A percentile compares a stretch with the other conserved stretches of the same genome.
Evolutionary conservation across 2,113 vertebrate genomes (phyloP).

Genomic region (Panthera uncia): DNA sequence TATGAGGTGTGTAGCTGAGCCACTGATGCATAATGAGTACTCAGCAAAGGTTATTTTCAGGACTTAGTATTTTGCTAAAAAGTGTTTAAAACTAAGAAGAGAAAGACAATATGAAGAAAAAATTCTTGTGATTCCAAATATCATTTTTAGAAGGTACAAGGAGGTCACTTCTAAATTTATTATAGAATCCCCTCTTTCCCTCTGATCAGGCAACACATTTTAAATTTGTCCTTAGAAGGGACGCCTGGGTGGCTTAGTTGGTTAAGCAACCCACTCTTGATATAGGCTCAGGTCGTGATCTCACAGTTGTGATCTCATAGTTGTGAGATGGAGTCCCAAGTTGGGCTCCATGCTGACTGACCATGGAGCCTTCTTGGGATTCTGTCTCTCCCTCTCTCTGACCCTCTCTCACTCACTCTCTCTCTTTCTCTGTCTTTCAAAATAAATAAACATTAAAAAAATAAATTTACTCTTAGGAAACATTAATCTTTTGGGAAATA

Average conservation of each 20-base stretch:
- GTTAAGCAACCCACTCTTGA: too few relatives aligned
- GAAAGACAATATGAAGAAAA: not conserved
- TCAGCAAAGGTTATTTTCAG: not conserved
- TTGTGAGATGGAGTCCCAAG: too few relatives aligned
- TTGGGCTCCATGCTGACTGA: too few relatives aligned
- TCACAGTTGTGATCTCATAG: too few relatives aligned
- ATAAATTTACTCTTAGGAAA: not conserved
- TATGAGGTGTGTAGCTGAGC: not conserved
- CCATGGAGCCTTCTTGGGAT: too few relatives aligned
- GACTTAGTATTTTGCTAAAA: not conserved
- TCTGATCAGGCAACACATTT: not conserved
- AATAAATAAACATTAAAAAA: too few relatives aligned
- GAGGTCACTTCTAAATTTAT: not conserved
- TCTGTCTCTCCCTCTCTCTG: too few relatives aligned
- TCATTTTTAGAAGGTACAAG: not conserved
- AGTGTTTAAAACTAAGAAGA: not conserved
- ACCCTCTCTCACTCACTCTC: too few relatives aligned
- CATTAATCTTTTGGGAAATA: constrained; percentile 36
- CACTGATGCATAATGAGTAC: not conserved
- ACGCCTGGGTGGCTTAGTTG: too few relatives aligned
- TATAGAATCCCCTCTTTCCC: not conserved
- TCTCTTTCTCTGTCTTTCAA: too few relatives aligned
- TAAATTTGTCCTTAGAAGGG: not conserved
- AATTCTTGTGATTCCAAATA: not conserved
- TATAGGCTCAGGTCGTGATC: too few relatives aligned